Evolutionary conservation across 2,797 vertebrate species (phyloP).

Genomic region (Lateolabrax maculatus): DNA sequence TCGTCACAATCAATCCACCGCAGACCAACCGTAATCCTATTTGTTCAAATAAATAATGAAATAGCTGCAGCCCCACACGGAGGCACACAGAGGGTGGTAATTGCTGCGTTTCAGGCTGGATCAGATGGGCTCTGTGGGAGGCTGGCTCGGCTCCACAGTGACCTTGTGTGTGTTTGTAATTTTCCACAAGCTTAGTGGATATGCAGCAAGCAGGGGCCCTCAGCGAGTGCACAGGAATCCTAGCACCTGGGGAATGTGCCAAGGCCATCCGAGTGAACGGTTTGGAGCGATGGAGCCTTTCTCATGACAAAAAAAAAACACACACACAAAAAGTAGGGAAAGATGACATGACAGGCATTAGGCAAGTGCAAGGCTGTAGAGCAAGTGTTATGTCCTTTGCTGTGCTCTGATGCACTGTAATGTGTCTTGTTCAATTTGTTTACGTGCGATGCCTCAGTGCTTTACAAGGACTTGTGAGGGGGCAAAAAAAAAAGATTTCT

Average conservation of each 20-base stretch:
- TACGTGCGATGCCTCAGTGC: constrained; percentile 56
- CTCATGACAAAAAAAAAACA: not conserved
- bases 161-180: constrained; percentile 85
- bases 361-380: constrained; percentile 49
- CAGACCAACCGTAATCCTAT: constrained; percentile 82
- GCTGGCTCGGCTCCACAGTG: constrained; percentile 77
- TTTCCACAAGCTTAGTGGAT: constrained; percentile 84
- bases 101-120: constrained; percentile 82
- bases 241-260: constrained; percentile 55
- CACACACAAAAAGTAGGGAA: constrained; percentile 5
- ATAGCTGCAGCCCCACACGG: constrained; percentile 71
- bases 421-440: constrained; percentile 74
- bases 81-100: constrained; percentile 79
- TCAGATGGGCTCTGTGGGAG: constrained; percentile 85
- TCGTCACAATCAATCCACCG: constrained; percentile 80
- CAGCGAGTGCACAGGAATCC: constrained; percentile 67
- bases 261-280: constrained; percentile 55
- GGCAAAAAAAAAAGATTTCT: constrained; percentile 28
- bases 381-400: constrained; percentile 57
- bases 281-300: constrained; percentile 42
- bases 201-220: constrained; percentile 65
- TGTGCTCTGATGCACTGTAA: constrained; percentile 59
- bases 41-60: constrained; percentile 88
- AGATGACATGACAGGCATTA: constrained; percentile 68
- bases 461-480: constrained; percentile 61